Conservation (phyloP, 2,113 vertebrate species). For the Benitochromis conjunctus region DNA sequence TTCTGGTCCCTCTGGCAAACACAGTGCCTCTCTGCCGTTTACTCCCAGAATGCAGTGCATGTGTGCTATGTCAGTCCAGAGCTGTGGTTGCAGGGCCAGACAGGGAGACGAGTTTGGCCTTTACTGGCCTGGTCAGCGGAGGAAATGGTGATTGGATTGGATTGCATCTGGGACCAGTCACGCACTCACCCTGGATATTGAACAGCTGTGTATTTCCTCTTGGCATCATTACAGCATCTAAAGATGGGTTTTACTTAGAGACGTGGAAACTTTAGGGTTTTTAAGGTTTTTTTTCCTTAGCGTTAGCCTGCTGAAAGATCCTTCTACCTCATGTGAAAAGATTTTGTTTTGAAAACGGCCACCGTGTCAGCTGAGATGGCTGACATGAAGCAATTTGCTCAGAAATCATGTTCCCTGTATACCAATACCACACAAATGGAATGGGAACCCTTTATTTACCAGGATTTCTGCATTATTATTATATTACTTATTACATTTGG, state of each 20-base stretch:
- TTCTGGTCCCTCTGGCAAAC: slow-evolving; percentile 45
- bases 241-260: neutral
- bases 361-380: neutral
- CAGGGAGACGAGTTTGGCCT: slow-evolving; percentile 26
- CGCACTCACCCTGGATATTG: neutral
- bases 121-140: neutral
- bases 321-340: neutral
- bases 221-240: neutral
- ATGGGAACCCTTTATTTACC: accelerated
- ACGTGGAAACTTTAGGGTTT: neutral
- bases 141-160: neutral
- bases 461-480: neutral
- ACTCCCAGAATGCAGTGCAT: slow-evolving; percentile 16
- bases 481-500: neutral
- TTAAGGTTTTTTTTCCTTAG: neutral
- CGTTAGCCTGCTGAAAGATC: neutral
- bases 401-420: slow-evolving; percentile 7
- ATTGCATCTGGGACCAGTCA: neutral
- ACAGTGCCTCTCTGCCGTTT: slow-evolving; percentile 13
- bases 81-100: slow-evolving; percentile 58
- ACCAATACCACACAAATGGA: neutral
- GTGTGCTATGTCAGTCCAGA: slow-evolving; percentile 9
- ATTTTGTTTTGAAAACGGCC: neutral
- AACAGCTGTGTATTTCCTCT: neutral
- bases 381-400: slow-evolving; percentile 8